Percentiles rank a stretch among this genome's conserved stretches.
Conservation (phyloP, 2,113 vertebrate species). For the Actenoides lindsayi region DNA sequence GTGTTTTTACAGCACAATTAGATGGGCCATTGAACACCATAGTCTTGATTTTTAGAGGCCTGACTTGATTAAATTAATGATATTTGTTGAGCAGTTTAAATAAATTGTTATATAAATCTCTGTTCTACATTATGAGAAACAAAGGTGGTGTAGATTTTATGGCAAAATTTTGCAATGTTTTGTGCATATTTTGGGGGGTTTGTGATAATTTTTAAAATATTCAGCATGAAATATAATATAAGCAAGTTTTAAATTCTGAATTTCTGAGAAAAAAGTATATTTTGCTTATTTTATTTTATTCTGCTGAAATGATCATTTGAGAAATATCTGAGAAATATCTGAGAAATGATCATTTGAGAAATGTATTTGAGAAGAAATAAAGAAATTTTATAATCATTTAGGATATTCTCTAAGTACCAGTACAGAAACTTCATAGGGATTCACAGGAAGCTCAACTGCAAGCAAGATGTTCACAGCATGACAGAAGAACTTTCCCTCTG, state of each 20-base stretch:
- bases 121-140: background rate
- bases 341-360: background rate
- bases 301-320: background rate
- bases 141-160: background rate
- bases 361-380: background rate
- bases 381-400: background rate
- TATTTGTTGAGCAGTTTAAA: background rate
- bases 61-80: background rate
- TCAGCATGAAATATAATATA: background rate
- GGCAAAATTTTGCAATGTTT: background rate
- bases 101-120: background rate
- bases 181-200: rapidly evolving
- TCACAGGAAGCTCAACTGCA: background rate
- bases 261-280: background rate
- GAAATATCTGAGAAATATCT: no score
- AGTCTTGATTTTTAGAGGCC: background rate
- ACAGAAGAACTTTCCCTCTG: background rate
- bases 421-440: background rate
- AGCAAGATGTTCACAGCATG: background rate
- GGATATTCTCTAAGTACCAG: background rate
- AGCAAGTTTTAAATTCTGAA: background rate
- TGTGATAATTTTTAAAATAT: background rate
- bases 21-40: background rate
- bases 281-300: background rate
- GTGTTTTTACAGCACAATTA: background rate